These are phyloP conservation scores for Nerophis lumbriciformis DNA, from an alignment of 2,113 vertebrate genomes.

Conservation along the genomic window DNA sequence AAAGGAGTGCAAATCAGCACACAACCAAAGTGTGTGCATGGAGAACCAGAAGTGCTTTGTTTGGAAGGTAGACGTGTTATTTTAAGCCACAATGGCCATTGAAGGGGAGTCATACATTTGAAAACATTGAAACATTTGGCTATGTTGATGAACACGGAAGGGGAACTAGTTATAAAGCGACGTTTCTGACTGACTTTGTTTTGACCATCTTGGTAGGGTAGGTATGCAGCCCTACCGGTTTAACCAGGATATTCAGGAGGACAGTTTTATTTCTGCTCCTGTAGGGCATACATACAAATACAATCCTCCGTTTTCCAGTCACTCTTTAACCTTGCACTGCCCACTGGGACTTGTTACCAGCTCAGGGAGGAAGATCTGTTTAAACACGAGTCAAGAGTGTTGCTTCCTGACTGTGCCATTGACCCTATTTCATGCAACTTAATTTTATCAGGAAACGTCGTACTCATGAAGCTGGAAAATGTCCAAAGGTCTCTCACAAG, in stretches of 20 bases:
- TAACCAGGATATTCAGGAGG: not conserved
- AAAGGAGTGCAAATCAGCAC: constrained; percentile 57
- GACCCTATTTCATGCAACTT: constrained; percentile 32
- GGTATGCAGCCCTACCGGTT: constrained; percentile 19
- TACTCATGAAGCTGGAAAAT: constrained; percentile 10
- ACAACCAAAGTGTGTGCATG: constrained; percentile 31
- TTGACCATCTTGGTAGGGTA: not conserved
- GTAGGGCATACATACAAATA: constrained; percentile 44
- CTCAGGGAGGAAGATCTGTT: constrained; percentile 51
- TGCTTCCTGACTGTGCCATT: constrained; percentile 44
- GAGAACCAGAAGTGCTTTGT: constrained; percentile 59
- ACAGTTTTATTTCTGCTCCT: constrained; percentile 27
- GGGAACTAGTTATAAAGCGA: too few relatives aligned
- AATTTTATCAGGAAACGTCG: constrained; percentile 33
- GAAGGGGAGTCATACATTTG: constrained; percentile 56
- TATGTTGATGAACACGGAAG: not conserved
- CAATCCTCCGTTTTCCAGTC: constrained; percentile 16
- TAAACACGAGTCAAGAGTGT: constrained; percentile 46
- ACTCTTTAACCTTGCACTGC: constrained; percentile 27
- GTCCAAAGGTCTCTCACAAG: constrained; percentile 16
- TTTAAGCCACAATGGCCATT: constrained; percentile 52
- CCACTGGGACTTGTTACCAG: constrained; percentile 21
- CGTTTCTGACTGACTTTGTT: not conserved
- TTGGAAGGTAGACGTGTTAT: constrained; percentile 61
- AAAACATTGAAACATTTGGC: constrained; percentile 9